Conservation (phyloP, 2,797 vertebrate species). For the Oryzias sinensis region DNA sequence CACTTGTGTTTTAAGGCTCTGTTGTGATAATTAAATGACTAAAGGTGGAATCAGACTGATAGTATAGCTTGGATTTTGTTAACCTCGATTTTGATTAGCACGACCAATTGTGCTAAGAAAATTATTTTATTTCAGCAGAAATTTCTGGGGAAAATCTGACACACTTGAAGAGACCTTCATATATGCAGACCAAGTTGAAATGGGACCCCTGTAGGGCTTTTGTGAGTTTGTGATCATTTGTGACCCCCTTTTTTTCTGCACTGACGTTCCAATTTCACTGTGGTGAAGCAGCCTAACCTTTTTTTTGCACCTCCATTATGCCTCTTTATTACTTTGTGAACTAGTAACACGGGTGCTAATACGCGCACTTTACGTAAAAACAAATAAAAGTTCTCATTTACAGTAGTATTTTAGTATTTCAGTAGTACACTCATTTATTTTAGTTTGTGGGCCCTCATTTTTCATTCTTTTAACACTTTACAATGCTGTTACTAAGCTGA, state of each 20-base stretch:
- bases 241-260: no score
- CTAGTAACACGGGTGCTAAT: no score
- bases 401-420: conserved; percentile 35
- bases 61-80: conserved; percentile 11
- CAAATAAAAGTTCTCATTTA: conserved; percentile 43
- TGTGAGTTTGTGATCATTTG: no score
- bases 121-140: conserved; percentile 11
- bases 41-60: conserved; percentile 44
- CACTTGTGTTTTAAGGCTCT: conserved; percentile 50
- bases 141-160: conserved; percentile 2
- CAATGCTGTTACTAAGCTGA: conserved; percentile 61
- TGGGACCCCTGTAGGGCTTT: conserved; percentile 34
- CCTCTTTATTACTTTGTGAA: no score
- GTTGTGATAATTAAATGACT: conserved; percentile 67
- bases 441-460: conserved; percentile 53
- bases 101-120: conserved; percentile 23
- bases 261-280: no score
- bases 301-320: no score
- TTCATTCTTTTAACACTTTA: conserved; percentile 58
- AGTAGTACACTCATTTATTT: neutral
- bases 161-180: conserved; percentile 16
- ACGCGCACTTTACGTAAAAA: no score
- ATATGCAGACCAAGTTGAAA: conserved; percentile 38
- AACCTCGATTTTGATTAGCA: conserved; percentile 25
- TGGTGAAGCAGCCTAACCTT: no score